Evolutionary conservation across 2,797 vertebrate genomes (phyloP).

Genomic region (Phataginus tricuspis): DNA sequence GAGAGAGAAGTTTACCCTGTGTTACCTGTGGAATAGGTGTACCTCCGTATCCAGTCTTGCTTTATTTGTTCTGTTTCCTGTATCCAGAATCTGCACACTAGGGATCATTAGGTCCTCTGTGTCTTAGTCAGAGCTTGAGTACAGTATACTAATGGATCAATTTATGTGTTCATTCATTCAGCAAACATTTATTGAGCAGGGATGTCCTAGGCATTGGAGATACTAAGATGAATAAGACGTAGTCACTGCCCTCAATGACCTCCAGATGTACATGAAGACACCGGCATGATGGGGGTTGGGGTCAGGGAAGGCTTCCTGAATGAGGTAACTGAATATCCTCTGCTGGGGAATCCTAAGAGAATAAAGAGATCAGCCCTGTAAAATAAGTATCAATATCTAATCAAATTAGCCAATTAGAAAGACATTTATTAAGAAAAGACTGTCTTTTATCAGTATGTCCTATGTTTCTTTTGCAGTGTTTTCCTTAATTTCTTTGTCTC

Average conservation of each 20-base stretch:
- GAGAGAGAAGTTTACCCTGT: constrained; percentile 78
- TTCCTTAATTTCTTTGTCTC: constrained; percentile 35
- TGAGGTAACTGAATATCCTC: constrained; percentile 43
- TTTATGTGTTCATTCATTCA: constrained; percentile 84
- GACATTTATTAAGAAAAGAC: constrained; percentile 47
- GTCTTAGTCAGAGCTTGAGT: constrained; percentile 74
- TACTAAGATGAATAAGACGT: constrained; percentile 78
- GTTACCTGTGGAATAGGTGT: constrained; percentile 79
- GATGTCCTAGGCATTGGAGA: constrained; percentile 77
- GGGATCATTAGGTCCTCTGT: constrained; percentile 76
- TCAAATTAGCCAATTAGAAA: constrained; percentile 55
- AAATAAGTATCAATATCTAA: constrained; percentile 61
- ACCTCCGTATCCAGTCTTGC: constrained; percentile 62
- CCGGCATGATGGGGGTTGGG: constrained; percentile 51
- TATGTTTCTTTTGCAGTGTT: constrained; percentile 14
- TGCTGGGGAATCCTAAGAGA: constrained; percentile 8
- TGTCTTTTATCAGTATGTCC: background rate
- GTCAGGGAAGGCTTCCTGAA: constrained; percentile 57
- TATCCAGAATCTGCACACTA: constrained; percentile 65
- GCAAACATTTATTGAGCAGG: constrained; percentile 83
- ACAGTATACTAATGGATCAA: constrained; percentile 83
- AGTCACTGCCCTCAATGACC: constrained; percentile 72
- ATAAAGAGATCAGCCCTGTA: constrained; percentile 36
- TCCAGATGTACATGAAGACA: constrained; percentile 61
- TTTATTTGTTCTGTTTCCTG: constrained; percentile 79